Conservation (phyloP, 2,888 invertebrate species). For the Prosapia bicincta region DNA sequence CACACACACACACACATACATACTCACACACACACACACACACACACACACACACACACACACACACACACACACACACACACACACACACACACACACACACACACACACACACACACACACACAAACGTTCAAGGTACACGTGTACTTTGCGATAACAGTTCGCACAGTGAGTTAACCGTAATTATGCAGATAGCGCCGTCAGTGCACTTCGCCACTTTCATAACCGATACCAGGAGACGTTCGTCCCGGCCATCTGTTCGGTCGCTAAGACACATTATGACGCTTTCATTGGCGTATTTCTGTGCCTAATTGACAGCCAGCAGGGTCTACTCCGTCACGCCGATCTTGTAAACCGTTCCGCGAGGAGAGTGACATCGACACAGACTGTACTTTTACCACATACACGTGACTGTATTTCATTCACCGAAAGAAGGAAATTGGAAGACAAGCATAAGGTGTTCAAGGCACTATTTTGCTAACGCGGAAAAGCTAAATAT, state of each 20-base stretch:
- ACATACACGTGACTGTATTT: background rate
- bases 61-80: no score
- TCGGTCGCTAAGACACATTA: background rate
- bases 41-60: no score
- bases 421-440: background rate
- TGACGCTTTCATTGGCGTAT: background rate
- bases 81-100: no score
- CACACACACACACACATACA: no score
- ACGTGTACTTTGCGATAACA: no score
- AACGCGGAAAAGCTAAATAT: no score
- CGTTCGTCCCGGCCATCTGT: background rate
- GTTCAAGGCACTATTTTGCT: no score
- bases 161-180: no score
- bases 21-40: no score
- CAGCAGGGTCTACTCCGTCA: background rate
- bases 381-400: conserved; percentile 2
- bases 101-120: no score
- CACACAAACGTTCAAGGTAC: no score
- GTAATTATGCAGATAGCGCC: no score
- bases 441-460: background rate
- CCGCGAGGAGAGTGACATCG: background rate
- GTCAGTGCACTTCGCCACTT: background rate
- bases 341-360: background rate
- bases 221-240: background rate
- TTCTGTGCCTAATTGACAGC: background rate